Base-by-base conservation (phyloP, 1,140 invertebrate species). In the Bathynomus jamesi region DNA sequence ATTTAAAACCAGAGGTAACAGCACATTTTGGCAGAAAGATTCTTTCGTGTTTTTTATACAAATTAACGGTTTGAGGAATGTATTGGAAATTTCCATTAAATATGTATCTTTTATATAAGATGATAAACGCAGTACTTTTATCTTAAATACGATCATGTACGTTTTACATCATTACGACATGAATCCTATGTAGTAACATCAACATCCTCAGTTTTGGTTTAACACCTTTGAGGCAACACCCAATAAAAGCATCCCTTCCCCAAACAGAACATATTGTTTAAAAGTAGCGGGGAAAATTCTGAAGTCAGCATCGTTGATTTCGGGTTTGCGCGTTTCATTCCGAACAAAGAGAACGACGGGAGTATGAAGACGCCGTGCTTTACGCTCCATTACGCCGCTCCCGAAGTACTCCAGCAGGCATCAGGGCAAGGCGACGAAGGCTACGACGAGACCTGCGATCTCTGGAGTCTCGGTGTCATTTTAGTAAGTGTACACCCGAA, bases 401-500 rank as follows among this genome's bases (percentile, higher is more conserved):
- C 94, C 3, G 94, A 97, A 82, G 92, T 97, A 7, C 82, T 96
- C 0, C 82, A 84, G n/a, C 69, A 73, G 27, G 70, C 70, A 64
- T 76, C 78, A 78, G 0, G 83, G 84, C 65, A 80, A 24, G 80
- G 78, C 72, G 80, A 79, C 25, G 80, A 81, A 46, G 85, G 85
- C 1, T 96, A 96, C 82, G 90, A 92, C 79, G 89, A 95, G 81
- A 90, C 88, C 78, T 96, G 93, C 85, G 94, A 96, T 84, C 82
- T 96, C 28, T 97, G 94, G 94, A 94, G 92, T 81, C 82, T 96
- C 0, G 94, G 94, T 0, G 92, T 94, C 4, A 92, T 95, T 76
- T 82, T 95, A 82, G 87, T 88, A 79, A 84, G 81, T 81, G 40
- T n/a, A n/a, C n/a, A n/a, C n/a, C n/a, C n/a, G n/a, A n/a, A n/a